Percentiles rank a stretch among this genome's conserved stretches.
Conservation (phyloP, 2,113 vertebrate genomes). For the Cheilinus undulatus region DNA sequence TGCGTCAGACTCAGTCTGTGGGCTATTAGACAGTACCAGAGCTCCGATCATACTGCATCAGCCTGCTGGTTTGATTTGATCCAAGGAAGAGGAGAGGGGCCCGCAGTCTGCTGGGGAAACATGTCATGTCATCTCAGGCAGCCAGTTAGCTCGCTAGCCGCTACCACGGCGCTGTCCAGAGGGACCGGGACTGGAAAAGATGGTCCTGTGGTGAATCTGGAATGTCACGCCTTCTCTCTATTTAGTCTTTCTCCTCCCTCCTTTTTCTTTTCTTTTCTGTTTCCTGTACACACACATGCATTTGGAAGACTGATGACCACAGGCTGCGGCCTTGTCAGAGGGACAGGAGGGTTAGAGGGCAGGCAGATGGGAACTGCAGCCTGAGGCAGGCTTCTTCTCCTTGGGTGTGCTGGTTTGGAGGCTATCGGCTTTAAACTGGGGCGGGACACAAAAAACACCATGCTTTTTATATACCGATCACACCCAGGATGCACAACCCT, state of each 20-base stretch:
- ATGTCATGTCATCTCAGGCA: constrained; percentile 56
- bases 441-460: constrained; percentile 40
- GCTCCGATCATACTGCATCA: constrained; percentile 66
- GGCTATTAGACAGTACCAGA: constrained; percentile 59
- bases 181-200: constrained; percentile 22
- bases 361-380: constrained; percentile 60
- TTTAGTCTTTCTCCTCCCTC: not conserved
- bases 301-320: constrained; percentile 46
- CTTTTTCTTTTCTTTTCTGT: constrained; percentile 9
- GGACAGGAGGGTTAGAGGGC: constrained; percentile 24
- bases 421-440: constrained; percentile 55
- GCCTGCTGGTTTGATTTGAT: constrained; percentile 67
- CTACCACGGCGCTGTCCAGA: constrained; percentile 27
- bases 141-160: constrained; percentile 52
- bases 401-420: constrained; percentile 56
- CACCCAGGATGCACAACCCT: constrained; percentile 2
- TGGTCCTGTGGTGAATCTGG: constrained; percentile 37
- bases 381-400: constrained; percentile 56
- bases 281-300: constrained; percentile 5
- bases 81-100: constrained; percentile 26
- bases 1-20: constrained; percentile 54
- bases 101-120: constrained; percentile 53
- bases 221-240: constrained; percentile 15
- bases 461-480: constrained; percentile 43
- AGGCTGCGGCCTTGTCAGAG: constrained; percentile 48